These are phyloP conservation scores for Clarias batrachus DNA, from an alignment of 2,113 vertebrate genomes.

Conservation along the genomic window DNA sequence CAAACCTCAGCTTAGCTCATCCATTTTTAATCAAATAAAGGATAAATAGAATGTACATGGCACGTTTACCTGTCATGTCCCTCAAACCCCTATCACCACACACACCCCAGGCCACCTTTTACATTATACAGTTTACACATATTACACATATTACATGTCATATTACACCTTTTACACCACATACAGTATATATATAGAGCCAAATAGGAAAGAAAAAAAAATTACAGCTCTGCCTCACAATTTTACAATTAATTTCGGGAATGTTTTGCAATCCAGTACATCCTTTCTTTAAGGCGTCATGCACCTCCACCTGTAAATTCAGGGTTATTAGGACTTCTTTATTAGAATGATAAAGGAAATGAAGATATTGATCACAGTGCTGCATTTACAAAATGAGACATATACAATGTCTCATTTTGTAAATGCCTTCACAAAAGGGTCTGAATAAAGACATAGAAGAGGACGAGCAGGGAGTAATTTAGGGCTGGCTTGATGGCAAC, in stretches of 20 bases:
- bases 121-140: too few species aligned
- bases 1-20: not conserved
- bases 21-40: not conserved
- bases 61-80: not conserved
- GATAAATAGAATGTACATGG: not conserved
- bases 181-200: not conserved
- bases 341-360: constrained; percentile 47
- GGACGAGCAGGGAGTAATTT: constrained; percentile 39
- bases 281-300: not conserved
- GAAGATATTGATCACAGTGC: constrained; percentile 53
- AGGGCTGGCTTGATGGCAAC: constrained; percentile 45
- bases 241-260: not conserved
- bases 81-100: too few species aligned
- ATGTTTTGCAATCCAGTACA: not conserved
- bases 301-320: constrained; percentile 23
- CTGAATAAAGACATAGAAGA: constrained; percentile 40
- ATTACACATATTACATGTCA: too few species aligned
- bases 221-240: not conserved
- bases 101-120: not conserved
- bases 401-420: too few species aligned
- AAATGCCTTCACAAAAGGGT: constrained; percentile 33
- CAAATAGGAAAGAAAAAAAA: not conserved
- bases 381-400: constrained; percentile 56
- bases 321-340: constrained; percentile 13
- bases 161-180: too few species aligned